phyloP scores from a whole-genome alignment of 2,113 vertebrate species.

The Dasyprocta punctata region DNA sequence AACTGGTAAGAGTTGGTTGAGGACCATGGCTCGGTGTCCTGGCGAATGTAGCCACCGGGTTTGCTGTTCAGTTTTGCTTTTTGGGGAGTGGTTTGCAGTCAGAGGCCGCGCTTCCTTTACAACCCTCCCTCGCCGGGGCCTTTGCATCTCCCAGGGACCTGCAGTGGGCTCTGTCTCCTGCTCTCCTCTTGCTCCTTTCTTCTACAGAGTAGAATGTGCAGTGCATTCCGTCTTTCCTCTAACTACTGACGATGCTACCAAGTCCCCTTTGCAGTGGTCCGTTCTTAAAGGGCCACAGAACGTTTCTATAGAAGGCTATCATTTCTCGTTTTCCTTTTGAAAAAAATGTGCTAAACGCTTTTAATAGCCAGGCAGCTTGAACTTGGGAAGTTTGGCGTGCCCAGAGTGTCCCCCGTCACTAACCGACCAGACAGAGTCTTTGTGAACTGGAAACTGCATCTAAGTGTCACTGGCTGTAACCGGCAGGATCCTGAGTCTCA shows the following conservation, averaged over 20 bases:
- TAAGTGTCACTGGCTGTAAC: neutral
- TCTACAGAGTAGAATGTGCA: neutral
- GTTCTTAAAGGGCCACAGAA: neutral
- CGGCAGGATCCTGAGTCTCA: neutral
- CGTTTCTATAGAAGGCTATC: neutral
- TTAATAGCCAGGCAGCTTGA: neutral
- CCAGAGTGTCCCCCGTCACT: neutral
- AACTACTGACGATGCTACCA: neutral
- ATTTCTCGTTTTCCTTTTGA: neutral
- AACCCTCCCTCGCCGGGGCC: too few species aligned
- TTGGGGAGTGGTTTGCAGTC: neutral
- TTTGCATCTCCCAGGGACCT: neutral
- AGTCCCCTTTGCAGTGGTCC: neutral
- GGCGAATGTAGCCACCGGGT: rapidly evolving
- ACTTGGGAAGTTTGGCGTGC: neutral
- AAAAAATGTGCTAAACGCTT: neutral
- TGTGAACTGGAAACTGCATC: neutral
- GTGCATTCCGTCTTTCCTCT: neutral
- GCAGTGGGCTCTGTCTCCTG: neutral
- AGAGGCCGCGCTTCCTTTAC: rapidly evolving
- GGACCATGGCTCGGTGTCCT: rapidly evolving
- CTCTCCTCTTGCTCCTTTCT: neutral
- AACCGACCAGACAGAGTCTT: neutral
- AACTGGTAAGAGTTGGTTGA: neutral
- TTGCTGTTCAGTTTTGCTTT: neutral